These are phyloP conservation scores for Paratrypauchen microcephalus DNA, from an alignment of 2,797 vertebrate species.

Conservation along the genomic window DNA sequence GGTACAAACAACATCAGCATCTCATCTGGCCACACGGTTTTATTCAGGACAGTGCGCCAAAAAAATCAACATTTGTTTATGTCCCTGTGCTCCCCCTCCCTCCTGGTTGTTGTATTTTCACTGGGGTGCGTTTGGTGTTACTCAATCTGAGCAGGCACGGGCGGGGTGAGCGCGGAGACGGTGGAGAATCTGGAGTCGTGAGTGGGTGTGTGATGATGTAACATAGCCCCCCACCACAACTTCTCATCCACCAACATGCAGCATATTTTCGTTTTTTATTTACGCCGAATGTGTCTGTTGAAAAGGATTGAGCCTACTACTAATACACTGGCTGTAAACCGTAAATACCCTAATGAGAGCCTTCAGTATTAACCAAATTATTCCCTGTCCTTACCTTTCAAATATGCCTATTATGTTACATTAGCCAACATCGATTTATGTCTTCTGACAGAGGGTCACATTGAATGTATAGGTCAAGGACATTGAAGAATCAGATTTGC, in stretches of 20 bases:
- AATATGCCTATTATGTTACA: neutral
- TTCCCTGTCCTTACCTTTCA: neutral
- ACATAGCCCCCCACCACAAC: slow-evolving; percentile 26
- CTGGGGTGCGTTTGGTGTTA: slow-evolving; percentile 34
- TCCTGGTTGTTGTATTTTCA: slow-evolving; percentile 31
- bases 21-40: slow-evolving; percentile 11
- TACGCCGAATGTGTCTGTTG: neutral
- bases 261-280: slow-evolving; percentile 8
- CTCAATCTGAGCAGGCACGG: slow-evolving; percentile 49
- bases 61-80: neutral
- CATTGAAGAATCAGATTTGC: slow-evolving; percentile 19
- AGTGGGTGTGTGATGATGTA: slow-evolving; percentile 66
- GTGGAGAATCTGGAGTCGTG: slow-evolving; percentile 52
- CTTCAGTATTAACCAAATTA: too few relatives aligned
- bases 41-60: slow-evolving; percentile 2
- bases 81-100: neutral
- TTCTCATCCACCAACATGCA: slow-evolving; percentile 26
- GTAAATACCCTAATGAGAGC: too few relatives aligned
- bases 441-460: slow-evolving; percentile 28
- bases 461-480: slow-evolving; percentile 52
- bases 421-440: neutral
- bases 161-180: slow-evolving; percentile 35
- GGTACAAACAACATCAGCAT: slow-evolving; percentile 71
- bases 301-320: neutral
- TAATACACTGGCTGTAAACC: neutral